Percentiles rank a stretch among this genome's conserved stretches.
These are phyloP conservation scores for Arion vulgaris DNA, from an alignment of 1,140 invertebrate genomes.

Conservation along the genomic window DNA sequence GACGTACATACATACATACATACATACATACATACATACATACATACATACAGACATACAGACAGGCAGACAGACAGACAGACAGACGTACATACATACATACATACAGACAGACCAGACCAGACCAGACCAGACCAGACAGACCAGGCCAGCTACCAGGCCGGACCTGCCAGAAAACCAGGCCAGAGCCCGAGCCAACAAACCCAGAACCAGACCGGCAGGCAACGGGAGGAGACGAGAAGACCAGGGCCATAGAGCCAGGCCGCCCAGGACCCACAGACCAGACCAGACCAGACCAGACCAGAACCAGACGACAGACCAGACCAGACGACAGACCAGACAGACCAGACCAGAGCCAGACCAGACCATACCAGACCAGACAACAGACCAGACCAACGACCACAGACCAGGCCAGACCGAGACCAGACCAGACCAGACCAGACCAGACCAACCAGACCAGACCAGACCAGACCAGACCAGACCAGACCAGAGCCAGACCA, in stretches of 20 bases:
- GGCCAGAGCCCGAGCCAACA: background rate
- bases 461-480: constrained; percentile 13
- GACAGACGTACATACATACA: too few species aligned
- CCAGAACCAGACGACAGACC: background rate
- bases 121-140: constrained; percentile 21
- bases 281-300: constrained; percentile 21
- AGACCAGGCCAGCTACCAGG: constrained; percentile 6
- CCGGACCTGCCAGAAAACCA: background rate
- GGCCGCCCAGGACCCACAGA: too few species aligned
- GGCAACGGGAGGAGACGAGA: background rate
- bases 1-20: too few species aligned
- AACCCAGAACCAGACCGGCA: background rate
- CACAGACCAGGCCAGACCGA: constrained; percentile 13
- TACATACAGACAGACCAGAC: constrained; percentile 21
- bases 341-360: background rate
- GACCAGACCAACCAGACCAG: constrained; percentile 19
- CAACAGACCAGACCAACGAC: too few species aligned
- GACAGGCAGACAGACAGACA: too few species aligned
- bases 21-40: too few species aligned
- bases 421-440: constrained; percentile 21
- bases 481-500: constrained; percentile 3
- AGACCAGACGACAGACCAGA: background rate
- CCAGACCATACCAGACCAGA: too few species aligned
- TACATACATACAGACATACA: too few species aligned
- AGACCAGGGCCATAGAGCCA: constrained; percentile 11